Evolutionary conservation across 2,113 vertebrate species (phyloP).

Genomic region (Chinchilla lanigera): DNA sequence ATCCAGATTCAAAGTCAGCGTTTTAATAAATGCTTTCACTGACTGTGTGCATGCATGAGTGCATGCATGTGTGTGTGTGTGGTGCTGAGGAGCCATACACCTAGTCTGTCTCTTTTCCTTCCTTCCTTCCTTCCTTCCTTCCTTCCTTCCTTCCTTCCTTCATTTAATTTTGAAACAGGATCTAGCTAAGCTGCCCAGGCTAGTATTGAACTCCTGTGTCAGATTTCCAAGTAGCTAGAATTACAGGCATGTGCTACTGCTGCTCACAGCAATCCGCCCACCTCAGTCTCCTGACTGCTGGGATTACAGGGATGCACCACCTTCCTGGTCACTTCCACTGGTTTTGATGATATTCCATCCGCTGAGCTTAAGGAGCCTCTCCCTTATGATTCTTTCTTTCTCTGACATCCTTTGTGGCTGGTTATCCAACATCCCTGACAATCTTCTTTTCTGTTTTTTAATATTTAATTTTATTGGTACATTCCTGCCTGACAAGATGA

Average conservation of each 20-base stretch:
- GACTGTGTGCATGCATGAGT: too few species aligned
- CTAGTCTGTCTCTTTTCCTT: neutral
- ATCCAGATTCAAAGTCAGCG: neutral
- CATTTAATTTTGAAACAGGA: neutral
- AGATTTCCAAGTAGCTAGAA: neutral
- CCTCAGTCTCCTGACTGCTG: neutral
- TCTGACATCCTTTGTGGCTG: neutral
- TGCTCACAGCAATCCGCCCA: neutral
- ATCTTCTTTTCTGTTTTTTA: neutral
- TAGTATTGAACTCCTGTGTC: neutral
- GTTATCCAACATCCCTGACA: neutral
- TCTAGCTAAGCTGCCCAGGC: neutral
- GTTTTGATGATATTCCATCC: neutral
- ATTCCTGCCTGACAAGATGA: neutral
- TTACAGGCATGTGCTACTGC: neutral
- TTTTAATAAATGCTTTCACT: neutral
- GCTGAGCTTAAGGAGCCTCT: neutral
- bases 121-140: too few species aligned
- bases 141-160: too few species aligned
- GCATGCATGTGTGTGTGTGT: neutral
- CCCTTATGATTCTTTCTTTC: neutral
- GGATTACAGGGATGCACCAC: neutral
- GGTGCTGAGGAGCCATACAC: neutral
- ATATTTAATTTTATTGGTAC: neutral
- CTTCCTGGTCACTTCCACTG: neutral